Conservation (phyloP, 2,888 invertebrate species). For the Agrotis exclamationis region DNA sequence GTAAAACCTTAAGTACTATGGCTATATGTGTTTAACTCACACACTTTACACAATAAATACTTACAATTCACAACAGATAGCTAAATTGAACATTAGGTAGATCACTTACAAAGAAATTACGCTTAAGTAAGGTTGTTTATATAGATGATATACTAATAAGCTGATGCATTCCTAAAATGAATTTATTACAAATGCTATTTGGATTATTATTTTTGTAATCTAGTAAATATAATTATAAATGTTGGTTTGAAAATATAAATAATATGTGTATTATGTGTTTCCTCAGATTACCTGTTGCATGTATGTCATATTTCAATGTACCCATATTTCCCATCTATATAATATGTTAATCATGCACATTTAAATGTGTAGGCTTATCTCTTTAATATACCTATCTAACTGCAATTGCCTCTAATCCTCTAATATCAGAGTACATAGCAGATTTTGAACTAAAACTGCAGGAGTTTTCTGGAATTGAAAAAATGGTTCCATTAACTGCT, state of each 20-base stretch:
- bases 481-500: not conserved
- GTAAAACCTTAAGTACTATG: slow-evolving; percentile 2
- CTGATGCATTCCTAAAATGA: slow-evolving; percentile 7
- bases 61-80: slow-evolving; percentile 8
- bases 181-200: slow-evolving; percentile 20
- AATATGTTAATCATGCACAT: slow-evolving; percentile 5
- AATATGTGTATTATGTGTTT: slow-evolving; percentile 14
- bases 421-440: slow-evolving; percentile 42
- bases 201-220: slow-evolving; percentile 12
- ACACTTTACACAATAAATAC: slow-evolving; percentile 1
- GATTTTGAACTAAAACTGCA: not conserved
- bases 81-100: slow-evolving; percentile 15
- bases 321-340: not conserved
- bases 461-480: not conserved
- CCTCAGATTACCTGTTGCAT: slow-evolving; percentile 31
- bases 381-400: slow-evolving; percentile 17
- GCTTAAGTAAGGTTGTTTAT: not conserved
- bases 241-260: slow-evolving; percentile 2
- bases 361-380: slow-evolving; percentile 23
- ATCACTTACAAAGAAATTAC: not conserved
- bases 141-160: slow-evolving; percentile 33
- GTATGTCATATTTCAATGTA: slow-evolving; percentile 23
- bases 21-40: not conserved
- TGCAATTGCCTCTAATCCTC: not conserved
- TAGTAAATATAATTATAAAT: slow-evolving; percentile 3